Evolutionary conservation across 2,888 invertebrate genomes (phyloP), one percentile per base, ranked within the genome.

Genomic region (Aphelenchoides bicaudatus): DNA sequence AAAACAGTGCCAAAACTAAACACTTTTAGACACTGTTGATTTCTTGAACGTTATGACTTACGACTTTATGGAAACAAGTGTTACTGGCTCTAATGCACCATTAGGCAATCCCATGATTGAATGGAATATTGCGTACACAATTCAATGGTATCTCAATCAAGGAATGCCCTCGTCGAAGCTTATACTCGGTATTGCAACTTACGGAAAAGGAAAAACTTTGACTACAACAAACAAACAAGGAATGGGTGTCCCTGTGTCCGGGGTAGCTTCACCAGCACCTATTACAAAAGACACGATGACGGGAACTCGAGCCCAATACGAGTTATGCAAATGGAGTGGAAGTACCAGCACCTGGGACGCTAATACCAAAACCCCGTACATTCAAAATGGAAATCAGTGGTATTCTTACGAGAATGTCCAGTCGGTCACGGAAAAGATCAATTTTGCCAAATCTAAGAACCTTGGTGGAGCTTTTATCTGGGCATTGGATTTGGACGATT

Each of bases 261-360:
- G 30, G 0, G 10, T 47, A 0, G 55, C 66, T 0, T 68, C 68
- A 23, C 68, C 67, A 28, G 66, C 67, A 5, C 61, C 62, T 38
- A 93, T 87, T 81, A 92, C 92, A 1, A 87, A 88, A 67, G n/a
- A n/a, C n/a, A n/a, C n/a, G n/a, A 93, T 94, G 81, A 87, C 90
- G 4, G 94, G 94, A 16, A 92, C 93, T 80, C 86, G 92, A 81
- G 89, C 92, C 3, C 93, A 91, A 82, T 94, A 92, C 78, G 94
- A 94, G 66, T 65, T 67, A 29, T 56, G 49, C 56, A 10, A 31
- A 16, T n/a, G n/a, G 34, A 34, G n/a, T n/a, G 8, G 8, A 30
- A 19, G 23, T 30, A 4, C 10, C 27, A 39, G 23, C 16, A 19
- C 54, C 8, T 4, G 51, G 37, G 19, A 88, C 70, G 91, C 91